Base-by-base conservation (phyloP, 2,888 invertebrate species). In the Aphidius colemani region DNA sequence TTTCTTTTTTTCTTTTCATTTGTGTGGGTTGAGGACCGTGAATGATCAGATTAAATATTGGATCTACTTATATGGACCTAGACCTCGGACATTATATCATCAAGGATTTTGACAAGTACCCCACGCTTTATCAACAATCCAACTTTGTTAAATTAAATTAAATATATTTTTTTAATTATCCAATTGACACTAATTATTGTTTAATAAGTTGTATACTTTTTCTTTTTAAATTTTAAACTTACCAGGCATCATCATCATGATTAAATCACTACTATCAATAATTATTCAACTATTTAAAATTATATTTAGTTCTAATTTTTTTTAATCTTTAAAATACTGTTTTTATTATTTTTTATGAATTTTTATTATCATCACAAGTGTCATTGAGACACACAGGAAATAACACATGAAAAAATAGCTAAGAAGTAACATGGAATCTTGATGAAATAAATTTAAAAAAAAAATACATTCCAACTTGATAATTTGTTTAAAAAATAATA, bases 151-250 rank as follows among this genome's bases (percentile, higher is more conserved):
- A 11, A 11, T 48, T 13, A 13, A n/a, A 11, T 46, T 5, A 10
- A 10, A 11, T 48, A n/a, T 48, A 11, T 48, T 2, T n/a, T n/a
- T 48, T 10, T 48, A 9, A 48, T 46, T 46, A 46, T 10, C 30
- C 0, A 30, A 30, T 18, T 49, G 7, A 30, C 41, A 44, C 4
- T 41, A 45, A 56, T 45, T 43, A 30, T 18, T 18, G 1, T n/a
- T 30, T 39, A 10, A 18, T 45, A 3, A 10, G 9, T 45, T 9
- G 18, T 7, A 11, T 59, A 50, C 7, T 13, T 45, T 11, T 43
- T 11, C 7, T 45, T 44, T n/a, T 51, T 61, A 65, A 65, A 67
- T 62, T 68, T 64, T 63, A 68, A 61, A 67, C 68, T 68, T 46
- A 63, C 66, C 66, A 43, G 68, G 68, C 68, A 68, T 69, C 51